Percentiles rank a stretch among this genome's conserved stretches.
Conservation (phyloP, 2,797 vertebrate genomes). For the Pangasius krempfi region DNA sequence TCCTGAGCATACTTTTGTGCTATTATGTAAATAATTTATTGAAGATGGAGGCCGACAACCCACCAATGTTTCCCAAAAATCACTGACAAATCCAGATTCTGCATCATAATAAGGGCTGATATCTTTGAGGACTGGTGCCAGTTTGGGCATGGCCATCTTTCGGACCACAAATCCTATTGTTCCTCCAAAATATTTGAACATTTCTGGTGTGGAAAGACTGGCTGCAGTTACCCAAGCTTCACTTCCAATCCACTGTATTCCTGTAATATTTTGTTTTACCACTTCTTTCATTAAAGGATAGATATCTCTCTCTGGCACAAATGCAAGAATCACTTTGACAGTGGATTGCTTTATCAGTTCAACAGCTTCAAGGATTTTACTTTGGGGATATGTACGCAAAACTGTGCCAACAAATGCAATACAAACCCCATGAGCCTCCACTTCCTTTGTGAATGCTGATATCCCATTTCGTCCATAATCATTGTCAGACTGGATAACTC, state of each 20-base stretch:
- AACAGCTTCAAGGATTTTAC: conserved; percentile 69
- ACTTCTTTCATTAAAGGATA: conserved; percentile 76
- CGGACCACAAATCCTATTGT: conserved; percentile 74
- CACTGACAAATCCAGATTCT: conserved; percentile 65
- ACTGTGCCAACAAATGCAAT: conserved; percentile 76
- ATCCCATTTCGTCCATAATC: conserved; percentile 76
- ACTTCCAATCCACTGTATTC: conserved; percentile 80
- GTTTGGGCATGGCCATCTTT: conserved; percentile 72
- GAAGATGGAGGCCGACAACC: conserved; percentile 64
- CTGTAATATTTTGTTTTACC: conserved; percentile 76
- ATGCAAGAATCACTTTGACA: conserved; percentile 76
- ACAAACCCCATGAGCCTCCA: conserved; percentile 73
- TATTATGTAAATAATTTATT: conserved; percentile 6
- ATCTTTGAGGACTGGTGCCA: conserved; percentile 68
- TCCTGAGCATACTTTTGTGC: conserved; percentile 65
- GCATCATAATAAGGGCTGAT: conserved; percentile 66
- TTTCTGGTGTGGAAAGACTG: conserved; percentile 70
- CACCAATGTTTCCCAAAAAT: conserved; percentile 74
- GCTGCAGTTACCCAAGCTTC: conserved; percentile 79
- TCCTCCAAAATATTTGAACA: conserved; percentile 72
- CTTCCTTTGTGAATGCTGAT: conserved; percentile 72
- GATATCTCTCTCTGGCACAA: conserved; percentile 73
- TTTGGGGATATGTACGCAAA: conserved; percentile 64
- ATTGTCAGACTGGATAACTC: conserved; percentile 75
- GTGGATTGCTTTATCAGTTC: conserved; percentile 72